Evolutionary conservation across 2,888 invertebrate species (phyloP), one percentile per base, ranked within the genome.

Genomic region (Crocallis elinguaria): DNA sequence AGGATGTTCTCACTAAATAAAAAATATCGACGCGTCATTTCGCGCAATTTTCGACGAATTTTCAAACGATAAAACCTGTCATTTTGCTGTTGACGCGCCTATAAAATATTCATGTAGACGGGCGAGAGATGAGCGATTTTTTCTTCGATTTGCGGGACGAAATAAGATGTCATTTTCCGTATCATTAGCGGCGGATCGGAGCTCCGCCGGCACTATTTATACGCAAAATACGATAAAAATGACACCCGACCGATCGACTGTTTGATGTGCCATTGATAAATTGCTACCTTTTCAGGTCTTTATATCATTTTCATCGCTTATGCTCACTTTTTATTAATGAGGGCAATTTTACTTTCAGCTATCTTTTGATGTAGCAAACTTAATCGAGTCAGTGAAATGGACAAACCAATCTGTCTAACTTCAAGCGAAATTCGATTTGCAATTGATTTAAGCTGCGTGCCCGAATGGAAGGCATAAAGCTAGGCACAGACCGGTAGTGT

Each of bases 81-180:
- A 91, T 91, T 91, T 89, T 78, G 87, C 87, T 88, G 88, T 91
- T 90, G 90, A 91, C 86, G 86, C 85, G 90, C 90, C 91, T 86
- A 92, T 90, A 91, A 91, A 91, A 91, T 91, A 91, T 91, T 91
- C 89, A 90, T 90, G 86, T 83, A 84, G 82, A 83, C 86, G 84
- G 82, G 84, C 80, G 87, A 79, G 84, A 86, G 89, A 89, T 86
- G 91, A 88, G 88, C 87, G 88, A 86, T 88, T 90, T 90, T 91
- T 91, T 91, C 89, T 89, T 89, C 89, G 90, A 89, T 89, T 89
- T 88, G 82, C 85, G 86, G 87, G 79, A 86, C 88, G 87, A 86
- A 92, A 92, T 92, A 92, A 91, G 92, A 91, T 88, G 91, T 91
- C 91, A 92, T 92, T 92, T 92, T 92, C 92, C 92, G 90, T 88